Conservation (phyloP, 2,113 vertebrate genomes). For the Rhagologus leucostigma region DNA sequence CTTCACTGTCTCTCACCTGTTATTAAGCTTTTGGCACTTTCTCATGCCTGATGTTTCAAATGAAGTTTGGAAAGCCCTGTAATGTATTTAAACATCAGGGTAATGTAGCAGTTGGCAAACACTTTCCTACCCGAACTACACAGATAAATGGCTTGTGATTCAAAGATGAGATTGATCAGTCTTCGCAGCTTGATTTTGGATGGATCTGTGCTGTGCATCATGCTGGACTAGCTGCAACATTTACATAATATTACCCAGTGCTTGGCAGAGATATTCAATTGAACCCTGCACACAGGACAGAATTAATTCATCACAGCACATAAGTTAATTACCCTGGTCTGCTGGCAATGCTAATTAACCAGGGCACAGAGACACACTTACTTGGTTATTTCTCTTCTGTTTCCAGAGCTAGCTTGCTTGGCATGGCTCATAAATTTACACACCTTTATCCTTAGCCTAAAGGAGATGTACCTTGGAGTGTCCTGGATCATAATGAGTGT, state of each 20-base stretch:
- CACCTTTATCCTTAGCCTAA: background rate
- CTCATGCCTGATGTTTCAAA: background rate
- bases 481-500: background rate
- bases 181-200: background rate
- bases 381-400: constrained; percentile 12
- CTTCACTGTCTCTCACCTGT: background rate
- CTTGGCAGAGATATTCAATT: background rate
- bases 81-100: background rate
- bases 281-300: background rate
- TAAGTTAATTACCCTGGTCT: constrained; percentile 37
- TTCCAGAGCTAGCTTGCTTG: background rate
- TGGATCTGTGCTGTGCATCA: background rate
- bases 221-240: background rate
- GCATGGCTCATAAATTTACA: background rate
- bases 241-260: background rate
- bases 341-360: constrained; percentile 10
- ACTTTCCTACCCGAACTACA: background rate
- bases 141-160: background rate
- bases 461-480: background rate
- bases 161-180: background rate
- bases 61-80: background rate
- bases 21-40: background rate
- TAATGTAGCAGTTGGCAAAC: background rate
- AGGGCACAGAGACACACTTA: background rate
- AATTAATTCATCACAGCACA: constrained; percentile 30